phyloP scores from a whole-genome alignment of 2,888 invertebrate genomes.

The Ctena decussata region DNA sequence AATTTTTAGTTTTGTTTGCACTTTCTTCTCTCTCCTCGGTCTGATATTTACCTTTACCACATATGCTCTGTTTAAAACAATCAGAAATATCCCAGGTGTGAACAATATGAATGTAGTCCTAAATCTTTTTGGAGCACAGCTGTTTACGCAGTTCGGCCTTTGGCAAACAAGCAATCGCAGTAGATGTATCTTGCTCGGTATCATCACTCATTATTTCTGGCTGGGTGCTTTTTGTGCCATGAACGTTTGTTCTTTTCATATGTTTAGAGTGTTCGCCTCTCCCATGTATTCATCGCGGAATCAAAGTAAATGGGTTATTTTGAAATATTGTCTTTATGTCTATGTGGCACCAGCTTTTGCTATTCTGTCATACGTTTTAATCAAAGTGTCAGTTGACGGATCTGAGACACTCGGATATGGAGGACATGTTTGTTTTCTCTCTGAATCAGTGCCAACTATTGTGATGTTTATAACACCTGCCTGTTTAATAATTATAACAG shows the following conservation, averaged over 20 bases:
- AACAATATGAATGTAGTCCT: constrained; percentile 68
- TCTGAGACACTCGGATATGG: constrained; percentile 54
- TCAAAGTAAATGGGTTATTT: background rate
- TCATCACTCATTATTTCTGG: constrained; percentile 69
- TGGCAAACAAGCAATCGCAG: background rate
- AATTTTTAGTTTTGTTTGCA: constrained; percentile 36
- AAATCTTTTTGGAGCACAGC: constrained; percentile 64
- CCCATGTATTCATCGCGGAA: background rate
- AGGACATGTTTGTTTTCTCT: constrained; percentile 42
- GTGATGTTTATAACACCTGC: constrained; percentile 70
- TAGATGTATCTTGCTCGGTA: constrained; percentile 51
- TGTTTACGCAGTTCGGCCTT: constrained; percentile 57
- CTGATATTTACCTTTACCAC: constrained; percentile 61
- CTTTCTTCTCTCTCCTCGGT: constrained; percentile 58
- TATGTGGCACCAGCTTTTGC: background rate
- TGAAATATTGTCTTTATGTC: background rate
- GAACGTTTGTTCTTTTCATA: constrained; percentile 69
- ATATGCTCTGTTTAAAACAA: constrained; percentile 58
- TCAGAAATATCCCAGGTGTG: constrained; percentile 68
- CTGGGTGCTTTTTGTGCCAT: constrained; percentile 67
- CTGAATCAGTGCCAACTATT: constrained; percentile 12
- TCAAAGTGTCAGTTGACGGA: background rate
- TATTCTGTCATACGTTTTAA: background rate
- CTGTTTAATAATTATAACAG: constrained; percentile 54
- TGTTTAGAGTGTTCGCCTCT: constrained; percentile 61